Percentiles rank a stretch among this genome's conserved stretches.
phyloP scores from a whole-genome alignment of 1,140 invertebrate species.

The Atta cephalotes region DNA sequence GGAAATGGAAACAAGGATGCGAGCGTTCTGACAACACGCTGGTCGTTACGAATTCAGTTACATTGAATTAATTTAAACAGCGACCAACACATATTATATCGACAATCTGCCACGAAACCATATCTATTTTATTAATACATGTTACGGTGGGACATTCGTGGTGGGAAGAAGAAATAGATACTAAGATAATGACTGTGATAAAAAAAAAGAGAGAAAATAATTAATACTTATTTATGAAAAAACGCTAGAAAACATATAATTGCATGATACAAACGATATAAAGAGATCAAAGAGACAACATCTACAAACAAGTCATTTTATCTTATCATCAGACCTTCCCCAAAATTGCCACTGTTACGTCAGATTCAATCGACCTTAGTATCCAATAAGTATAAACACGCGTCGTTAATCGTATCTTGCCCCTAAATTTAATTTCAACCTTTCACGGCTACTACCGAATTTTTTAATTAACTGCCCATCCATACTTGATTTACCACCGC shows the following conservation, averaged over 20 bases:
- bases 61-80: constrained; percentile 32
- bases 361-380: constrained; percentile 44
- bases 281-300: not conserved
- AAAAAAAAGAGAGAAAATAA: not conserved
- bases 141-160: not conserved
- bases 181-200: not conserved
- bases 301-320: constrained; percentile 61
- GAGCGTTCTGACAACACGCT: constrained; percentile 19
- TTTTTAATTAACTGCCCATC: constrained; percentile 70
- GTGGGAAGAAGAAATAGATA: not conserved
- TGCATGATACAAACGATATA: not conserved
- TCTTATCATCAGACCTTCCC: constrained; percentile 66
- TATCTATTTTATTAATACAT: constrained; percentile 43
- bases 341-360: constrained; percentile 69
- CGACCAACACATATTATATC: not conserved
- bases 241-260: not conserved
- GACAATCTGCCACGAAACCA: not conserved
- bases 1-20: constrained; percentile 21
- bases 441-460: constrained; percentile 71
- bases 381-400: constrained; percentile 55
- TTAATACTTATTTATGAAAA: constrained; percentile 19
- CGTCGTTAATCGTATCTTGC: constrained; percentile 57
- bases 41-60: constrained; percentile 29
- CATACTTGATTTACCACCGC: constrained; percentile 35
- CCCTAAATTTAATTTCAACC: constrained; percentile 69